Evolutionary conservation across 2,888 invertebrate genomes (phyloP).

Genomic region (Phaonia tiefii): DNA sequence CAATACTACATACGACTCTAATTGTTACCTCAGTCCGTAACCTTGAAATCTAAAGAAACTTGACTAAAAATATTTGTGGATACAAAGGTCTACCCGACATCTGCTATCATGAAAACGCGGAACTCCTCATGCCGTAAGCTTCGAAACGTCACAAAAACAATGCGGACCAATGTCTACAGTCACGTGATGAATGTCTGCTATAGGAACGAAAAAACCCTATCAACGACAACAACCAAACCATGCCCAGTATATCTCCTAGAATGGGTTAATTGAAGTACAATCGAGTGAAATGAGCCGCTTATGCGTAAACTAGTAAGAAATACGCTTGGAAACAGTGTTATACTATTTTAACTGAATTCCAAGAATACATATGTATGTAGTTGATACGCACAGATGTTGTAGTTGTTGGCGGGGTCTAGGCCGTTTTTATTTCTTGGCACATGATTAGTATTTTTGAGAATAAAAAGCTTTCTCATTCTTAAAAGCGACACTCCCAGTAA

Average conservation of each 20-base stretch:
- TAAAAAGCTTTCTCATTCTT: constrained; percentile 9
- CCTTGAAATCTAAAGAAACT: too few species aligned
- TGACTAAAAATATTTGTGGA: too few species aligned
- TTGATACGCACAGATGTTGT: constrained; percentile 3
- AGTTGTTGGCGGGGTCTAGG: background rate
- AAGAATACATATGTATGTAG: too few species aligned
- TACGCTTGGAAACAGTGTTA: constrained; percentile 44
- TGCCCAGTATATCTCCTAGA: constrained; percentile 71
- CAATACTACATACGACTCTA: too few species aligned
- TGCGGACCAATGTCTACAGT: background rate
- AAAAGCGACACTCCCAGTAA: background rate
- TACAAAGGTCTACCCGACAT: too few species aligned
- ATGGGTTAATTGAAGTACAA: constrained; percentile 75
- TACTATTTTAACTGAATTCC: background rate
- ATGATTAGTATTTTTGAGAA: constrained; percentile 31
- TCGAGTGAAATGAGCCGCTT: constrained; percentile 8
- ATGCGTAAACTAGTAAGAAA: constrained; percentile 10
- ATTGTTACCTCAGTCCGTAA: too few species aligned
- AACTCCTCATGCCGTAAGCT: too few species aligned
- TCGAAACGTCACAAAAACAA: too few species aligned
- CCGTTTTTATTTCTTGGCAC: constrained; percentile 22
- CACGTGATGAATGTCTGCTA: background rate
- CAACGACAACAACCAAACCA: background rate
- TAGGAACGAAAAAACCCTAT: background rate
- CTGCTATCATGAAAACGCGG: too few species aligned